phyloP scores from a whole-genome alignment of 2,113 vertebrate genomes.

The Morone chrysops region DNA sequence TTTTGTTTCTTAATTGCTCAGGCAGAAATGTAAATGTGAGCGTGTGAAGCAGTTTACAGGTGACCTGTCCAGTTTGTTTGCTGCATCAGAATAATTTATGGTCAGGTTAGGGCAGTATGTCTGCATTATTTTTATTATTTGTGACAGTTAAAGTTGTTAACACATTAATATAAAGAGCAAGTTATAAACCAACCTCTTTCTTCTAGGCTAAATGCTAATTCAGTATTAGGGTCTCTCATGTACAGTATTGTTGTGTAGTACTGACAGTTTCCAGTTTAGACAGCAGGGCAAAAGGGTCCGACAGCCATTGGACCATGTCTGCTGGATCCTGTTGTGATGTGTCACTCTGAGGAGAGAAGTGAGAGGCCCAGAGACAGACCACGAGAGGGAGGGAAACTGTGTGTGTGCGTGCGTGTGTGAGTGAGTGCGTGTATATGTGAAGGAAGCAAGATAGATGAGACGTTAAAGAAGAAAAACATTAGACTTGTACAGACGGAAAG shows the following conservation, averaged over 20 bases:
- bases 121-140: background rate
- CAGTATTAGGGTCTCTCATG: constrained; percentile 27
- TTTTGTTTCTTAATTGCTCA: background rate
- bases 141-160: constrained; percentile 16
- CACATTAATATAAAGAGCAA: constrained; percentile 15
- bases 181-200: constrained; percentile 21
- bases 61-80: background rate
- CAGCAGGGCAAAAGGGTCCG: constrained; percentile 44
- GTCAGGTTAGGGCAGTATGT: background rate
- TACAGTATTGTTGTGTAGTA: constrained; percentile 26
- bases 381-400: background rate
- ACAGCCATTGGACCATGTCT: constrained; percentile 54
- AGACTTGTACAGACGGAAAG: constrained; percentile 19
- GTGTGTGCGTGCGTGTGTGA: background rate
- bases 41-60: background rate
- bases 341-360: constrained; percentile 54
- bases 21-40: constrained; percentile 15
- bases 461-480: constrained; percentile 9
- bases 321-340: constrained; percentile 63
- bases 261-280: constrained; percentile 60
- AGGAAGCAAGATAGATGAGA: constrained; percentile 2
- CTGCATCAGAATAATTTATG: constrained; percentile 2
- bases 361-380: constrained; percentile 44
- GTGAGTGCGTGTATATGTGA: background rate
- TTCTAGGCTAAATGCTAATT: constrained; percentile 37